phyloP scores from a whole-genome alignment of 1,140 invertebrate species.

The Penaeus indicus region DNA sequence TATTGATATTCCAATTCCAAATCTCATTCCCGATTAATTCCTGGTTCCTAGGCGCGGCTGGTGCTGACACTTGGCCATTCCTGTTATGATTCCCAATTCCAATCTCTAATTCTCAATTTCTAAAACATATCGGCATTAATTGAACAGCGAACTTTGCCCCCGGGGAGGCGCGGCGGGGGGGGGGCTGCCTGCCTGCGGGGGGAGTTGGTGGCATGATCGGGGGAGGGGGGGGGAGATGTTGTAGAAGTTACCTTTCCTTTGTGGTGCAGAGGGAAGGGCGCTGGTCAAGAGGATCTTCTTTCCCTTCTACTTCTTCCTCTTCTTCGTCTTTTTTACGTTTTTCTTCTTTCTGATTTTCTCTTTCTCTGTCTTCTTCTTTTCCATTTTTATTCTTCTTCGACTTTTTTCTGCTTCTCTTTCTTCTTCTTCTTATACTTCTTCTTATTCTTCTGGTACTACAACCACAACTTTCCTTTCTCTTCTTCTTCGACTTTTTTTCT shows the following conservation, averaged over 20 bases:
- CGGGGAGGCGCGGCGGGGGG: not conserved
- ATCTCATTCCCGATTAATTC: constrained; percentile 64
- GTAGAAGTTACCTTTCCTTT: no score
- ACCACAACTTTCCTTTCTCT: not conserved
- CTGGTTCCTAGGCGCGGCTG: constrained; percentile 62
- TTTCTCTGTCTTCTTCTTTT: no score
- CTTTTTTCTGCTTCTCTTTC: no score
- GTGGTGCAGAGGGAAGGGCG: no score
- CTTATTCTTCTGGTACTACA: no score
- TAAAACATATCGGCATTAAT: constrained; percentile 64
- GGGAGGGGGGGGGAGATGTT: not conserved
- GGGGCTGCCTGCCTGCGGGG: not conserved
- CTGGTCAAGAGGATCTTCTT: no score
- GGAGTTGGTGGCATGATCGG: not conserved
- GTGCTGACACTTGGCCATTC: constrained; percentile 59
- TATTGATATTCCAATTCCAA: constrained; percentile 63
- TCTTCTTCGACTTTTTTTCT: no score
- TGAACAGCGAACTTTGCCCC: constrained; percentile 51
- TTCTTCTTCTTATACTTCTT: no score
- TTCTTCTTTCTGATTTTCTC: no score
- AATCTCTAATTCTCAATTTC: constrained; percentile 63
- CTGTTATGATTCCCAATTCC: constrained; percentile 63
- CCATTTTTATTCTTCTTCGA: no score
- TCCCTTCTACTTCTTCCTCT: no score
- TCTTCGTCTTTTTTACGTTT: no score